Conservation (phyloP, 2,113 vertebrate genomes). For the Psammodynastes pulverulentus region DNA sequence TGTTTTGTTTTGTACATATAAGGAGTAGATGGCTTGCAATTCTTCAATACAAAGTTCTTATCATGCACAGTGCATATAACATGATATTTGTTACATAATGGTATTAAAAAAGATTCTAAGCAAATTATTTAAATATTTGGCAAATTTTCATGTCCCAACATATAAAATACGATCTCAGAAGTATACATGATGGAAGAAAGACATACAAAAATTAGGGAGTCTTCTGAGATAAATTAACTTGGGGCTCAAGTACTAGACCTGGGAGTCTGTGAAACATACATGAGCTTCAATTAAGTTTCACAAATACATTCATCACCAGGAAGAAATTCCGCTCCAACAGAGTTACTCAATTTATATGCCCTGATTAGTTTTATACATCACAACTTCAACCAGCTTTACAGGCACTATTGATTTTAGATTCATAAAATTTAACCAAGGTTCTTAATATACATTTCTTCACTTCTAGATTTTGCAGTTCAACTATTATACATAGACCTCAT, state of each 20-base stretch:
- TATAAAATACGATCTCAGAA: constrained; percentile 27
- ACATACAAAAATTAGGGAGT: constrained; percentile 26
- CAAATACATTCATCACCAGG: constrained; percentile 35
- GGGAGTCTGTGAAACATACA: constrained; percentile 35
- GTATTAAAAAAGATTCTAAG: constrained; percentile 53
- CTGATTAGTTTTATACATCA: constrained; percentile 34
- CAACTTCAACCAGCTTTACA: constrained; percentile 4
- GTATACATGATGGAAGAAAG: constrained; percentile 47
- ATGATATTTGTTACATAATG: constrained; percentile 50
- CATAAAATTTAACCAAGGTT: constrained; percentile 34
- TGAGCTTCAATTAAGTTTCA: constrained; percentile 42
- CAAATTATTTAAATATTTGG: constrained; percentile 37
- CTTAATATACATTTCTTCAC: background rate
- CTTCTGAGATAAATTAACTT: constrained; percentile 18
- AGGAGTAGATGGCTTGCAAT: constrained; percentile 42
- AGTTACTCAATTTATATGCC: constrained; percentile 47
- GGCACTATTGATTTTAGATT: background rate
- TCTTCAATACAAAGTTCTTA: constrained; percentile 50
- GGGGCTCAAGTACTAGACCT: constrained; percentile 43
- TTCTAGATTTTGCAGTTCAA: background rate
- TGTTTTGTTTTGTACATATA: constrained; percentile 13
- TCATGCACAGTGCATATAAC: constrained; percentile 57
- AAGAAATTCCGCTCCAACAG: constrained; percentile 45
- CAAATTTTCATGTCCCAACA: constrained; percentile 37
- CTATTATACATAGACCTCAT: background rate